Evolutionary conservation across 2,888 invertebrate genomes (phyloP).

Genomic region (Trissonchulus sp.): DNA sequence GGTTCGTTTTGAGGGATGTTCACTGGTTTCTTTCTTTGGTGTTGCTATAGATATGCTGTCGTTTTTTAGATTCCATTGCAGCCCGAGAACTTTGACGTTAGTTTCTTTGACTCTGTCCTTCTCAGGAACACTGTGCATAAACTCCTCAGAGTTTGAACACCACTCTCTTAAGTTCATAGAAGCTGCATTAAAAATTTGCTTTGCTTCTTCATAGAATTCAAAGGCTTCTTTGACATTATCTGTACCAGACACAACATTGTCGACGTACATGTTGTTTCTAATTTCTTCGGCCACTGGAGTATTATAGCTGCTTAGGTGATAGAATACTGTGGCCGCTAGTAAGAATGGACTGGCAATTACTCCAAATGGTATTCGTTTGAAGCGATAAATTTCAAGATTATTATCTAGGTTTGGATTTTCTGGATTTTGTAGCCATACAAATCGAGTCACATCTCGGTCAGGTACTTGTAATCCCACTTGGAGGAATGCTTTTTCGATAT

Average conservation of each 20-base stretch:
- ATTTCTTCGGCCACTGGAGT: constrained; percentile 23
- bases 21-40: neutral
- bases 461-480: constrained; percentile 30
- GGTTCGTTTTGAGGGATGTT: constrained; percentile 32
- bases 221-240: constrained; percentile 17
- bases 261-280: constrained; percentile 36
- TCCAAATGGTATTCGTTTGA: constrained; percentile 39
- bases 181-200: constrained; percentile 31
- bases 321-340: constrained; percentile 21
- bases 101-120: neutral
- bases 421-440: constrained; percentile 35
- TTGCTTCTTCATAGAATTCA: constrained; percentile 27
- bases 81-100: constrained; percentile 26
- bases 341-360: constrained; percentile 35
- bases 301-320: neutral
- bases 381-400: constrained; percentile 37
- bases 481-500: constrained; percentile 33
- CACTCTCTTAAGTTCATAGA: constrained; percentile 31
- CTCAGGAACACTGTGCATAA: constrained; percentile 1
- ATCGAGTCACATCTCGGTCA: constrained; percentile 35
- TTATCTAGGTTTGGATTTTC: neutral
- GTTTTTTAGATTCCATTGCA: constrained; percentile 24
- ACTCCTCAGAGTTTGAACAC: constrained; percentile 17
- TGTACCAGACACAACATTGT: constrained; percentile 30
- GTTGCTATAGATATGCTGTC: constrained; percentile 15